Base-by-base conservation (phyloP, 2,888 invertebrate genomes). In the Gerris lacustris region DNA sequence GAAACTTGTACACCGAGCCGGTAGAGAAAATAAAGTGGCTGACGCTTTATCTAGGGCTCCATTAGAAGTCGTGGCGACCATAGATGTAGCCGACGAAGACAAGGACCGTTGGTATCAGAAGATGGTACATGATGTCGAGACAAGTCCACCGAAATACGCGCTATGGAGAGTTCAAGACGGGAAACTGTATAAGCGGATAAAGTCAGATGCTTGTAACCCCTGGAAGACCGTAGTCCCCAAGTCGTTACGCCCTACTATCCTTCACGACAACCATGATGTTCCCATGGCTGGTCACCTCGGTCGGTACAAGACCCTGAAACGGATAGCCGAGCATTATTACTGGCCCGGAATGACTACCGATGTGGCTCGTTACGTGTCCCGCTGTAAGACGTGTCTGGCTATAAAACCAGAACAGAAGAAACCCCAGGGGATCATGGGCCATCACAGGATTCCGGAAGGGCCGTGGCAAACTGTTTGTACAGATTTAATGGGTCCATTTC, bases 391-490 rank as follows among this genome's bases (percentile, higher is more conserved):
- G 31, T 31, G 31, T 31, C 31, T 31, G 31, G 31, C 31, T 2
- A 31, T 31, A 31, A 31, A 31, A 31, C 31, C 31, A 31, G 31
- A 31, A 31, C 31, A 31, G 31, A 31, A 31, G 31, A 31, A 31
- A 4, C 31, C 31, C 4, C 31, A 31, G 31, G 31, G 31, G 31
- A 31, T 31, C 31, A 31, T 31, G 31, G 31, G 31, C 1, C 31
- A 31, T 31, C 31, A 31, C 31, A 31, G 31, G 31, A 31, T 31
- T 31, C 31, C 31, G 4, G 31, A 31, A 31, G 31, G 31, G 4
- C 31, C 31, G 1, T 31, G 31, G 31, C 31, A 77, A 63, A 74
- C 74, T 0, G 75, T 76, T 75, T 72, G 31, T 31, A 31, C 31
- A 2, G 31, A 31, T 31, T 4, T 31, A 31, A 31, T 31, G 31